phyloP scores from a whole-genome alignment of 2,797 vertebrate species.

The Cossypha caffra region DNA sequence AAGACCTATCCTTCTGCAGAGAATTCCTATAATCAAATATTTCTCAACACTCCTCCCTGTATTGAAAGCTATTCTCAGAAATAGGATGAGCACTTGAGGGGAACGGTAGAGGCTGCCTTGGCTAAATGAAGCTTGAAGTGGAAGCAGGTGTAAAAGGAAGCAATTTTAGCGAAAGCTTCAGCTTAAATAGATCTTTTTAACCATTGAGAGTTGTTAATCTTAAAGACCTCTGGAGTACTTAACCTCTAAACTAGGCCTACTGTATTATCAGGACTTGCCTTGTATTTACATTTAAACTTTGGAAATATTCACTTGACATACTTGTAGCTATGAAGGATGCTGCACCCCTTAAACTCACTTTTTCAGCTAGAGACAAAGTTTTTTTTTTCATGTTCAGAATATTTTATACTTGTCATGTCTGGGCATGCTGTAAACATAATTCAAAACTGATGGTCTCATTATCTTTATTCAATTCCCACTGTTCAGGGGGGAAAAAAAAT shows the following conservation, averaged over 20 bases:
- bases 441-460: neutral
- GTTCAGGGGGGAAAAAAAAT: accelerated
- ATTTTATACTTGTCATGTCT: neutral
- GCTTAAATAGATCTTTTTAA: neutral
- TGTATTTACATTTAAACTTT: neutral
- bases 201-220: neutral
- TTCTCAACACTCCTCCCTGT: neutral
- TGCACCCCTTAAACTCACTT: neutral
- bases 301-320: neutral
- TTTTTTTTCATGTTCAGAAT: neutral
- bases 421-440: neutral
- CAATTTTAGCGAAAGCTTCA: neutral
- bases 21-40: constrained; percentile 12
- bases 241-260: neutral
- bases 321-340: neutral
- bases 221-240: neutral
- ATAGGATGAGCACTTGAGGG: constrained; percentile 1
- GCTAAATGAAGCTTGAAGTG: constrained; percentile 9
- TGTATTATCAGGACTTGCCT: neutral
- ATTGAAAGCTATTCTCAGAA: constrained; percentile 14
- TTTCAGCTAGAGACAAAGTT: neutral
- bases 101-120: neutral
- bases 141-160: constrained; percentile 25
- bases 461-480: neutral
- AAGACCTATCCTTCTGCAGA: neutral